Evolutionary conservation across 2,888 invertebrate species (phyloP).

Genomic region (Molorchus minor): DNA sequence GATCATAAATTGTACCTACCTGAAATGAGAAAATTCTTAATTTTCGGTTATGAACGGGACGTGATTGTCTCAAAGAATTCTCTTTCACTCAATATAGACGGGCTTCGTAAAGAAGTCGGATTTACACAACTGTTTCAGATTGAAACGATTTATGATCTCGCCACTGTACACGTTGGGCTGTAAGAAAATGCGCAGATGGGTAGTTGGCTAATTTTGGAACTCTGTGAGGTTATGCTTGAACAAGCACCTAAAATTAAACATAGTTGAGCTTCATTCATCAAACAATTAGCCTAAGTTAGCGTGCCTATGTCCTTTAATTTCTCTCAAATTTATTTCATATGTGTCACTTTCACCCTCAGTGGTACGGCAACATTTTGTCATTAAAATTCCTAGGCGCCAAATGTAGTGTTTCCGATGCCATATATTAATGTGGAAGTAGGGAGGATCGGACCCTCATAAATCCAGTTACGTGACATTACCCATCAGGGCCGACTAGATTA

Average conservation of each 20-base stretch:
- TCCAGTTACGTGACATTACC: constrained; percentile 54
- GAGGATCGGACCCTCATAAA: constrained; percentile 57
- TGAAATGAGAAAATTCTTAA: no score
- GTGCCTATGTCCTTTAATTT: constrained; percentile 36
- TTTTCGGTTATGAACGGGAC: no score
- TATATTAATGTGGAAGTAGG: constrained; percentile 59
- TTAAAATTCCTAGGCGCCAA: constrained; percentile 58
- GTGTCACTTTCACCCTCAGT: constrained; percentile 30
- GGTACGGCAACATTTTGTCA: constrained; percentile 50
- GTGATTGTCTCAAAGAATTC: no score
- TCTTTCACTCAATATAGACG: no score
- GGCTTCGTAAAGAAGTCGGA: no score
- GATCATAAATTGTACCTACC: no score
- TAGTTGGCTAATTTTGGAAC: no score
- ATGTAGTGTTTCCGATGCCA: constrained; percentile 54
- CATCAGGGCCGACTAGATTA: constrained; percentile 53
- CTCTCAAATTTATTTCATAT: constrained; percentile 42
- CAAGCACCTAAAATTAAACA: not conserved
- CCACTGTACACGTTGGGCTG: no score
- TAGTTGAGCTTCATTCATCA: constrained; percentile 24
- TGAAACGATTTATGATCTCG: no score
- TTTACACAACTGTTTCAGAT: no score
- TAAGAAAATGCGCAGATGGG: no score
- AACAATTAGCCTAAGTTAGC: constrained; percentile 34
- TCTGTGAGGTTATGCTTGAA: constrained; percentile 1